These are phyloP conservation scores for Rallus crepitans DNA, from an alignment of 2,797 vertebrate genomes.

Conservation along the genomic window DNA sequence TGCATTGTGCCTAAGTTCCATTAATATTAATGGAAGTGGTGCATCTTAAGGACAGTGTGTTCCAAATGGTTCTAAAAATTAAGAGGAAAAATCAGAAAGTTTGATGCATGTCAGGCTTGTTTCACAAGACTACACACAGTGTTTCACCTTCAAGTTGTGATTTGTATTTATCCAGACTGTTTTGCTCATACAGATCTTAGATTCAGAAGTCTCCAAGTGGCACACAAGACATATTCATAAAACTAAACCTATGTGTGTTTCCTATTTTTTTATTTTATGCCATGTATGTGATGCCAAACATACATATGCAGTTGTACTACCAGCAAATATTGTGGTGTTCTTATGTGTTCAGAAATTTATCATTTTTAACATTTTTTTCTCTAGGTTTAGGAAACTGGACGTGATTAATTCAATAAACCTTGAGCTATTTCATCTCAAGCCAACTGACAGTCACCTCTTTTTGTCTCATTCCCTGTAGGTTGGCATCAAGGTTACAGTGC, in stretches of 20 bases:
- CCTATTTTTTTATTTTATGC: not conserved
- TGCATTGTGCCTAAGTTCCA: accelerated
- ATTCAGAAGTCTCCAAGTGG: not conserved
- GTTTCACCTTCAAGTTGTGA: not conserved
- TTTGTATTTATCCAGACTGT: not conserved
- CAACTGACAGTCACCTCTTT: not conserved
- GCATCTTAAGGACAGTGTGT: not conserved
- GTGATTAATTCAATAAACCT: not conserved
- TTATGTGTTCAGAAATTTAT: not conserved
- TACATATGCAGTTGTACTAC: not conserved
- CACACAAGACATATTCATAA: not conserved
- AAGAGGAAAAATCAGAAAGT: not conserved
- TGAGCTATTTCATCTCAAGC: not conserved
- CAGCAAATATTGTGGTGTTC: not conserved
- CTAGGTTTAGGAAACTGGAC: not conserved
- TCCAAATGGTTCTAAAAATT: not conserved
- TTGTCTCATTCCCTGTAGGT: slow-evolving; percentile 66
- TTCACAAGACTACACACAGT: not conserved
- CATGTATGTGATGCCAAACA: not conserved
- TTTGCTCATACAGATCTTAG: not conserved
- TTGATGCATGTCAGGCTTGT: not conserved
- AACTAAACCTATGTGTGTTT: not conserved
- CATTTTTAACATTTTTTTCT: not conserved
- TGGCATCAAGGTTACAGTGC: slow-evolving; percentile 79
- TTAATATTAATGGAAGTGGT: not conserved